Evolutionary conservation across 2,888 invertebrate species (phyloP), one percentile per base, ranked within the genome.

Genomic region (Pollenia griseotomentosa): DNA sequence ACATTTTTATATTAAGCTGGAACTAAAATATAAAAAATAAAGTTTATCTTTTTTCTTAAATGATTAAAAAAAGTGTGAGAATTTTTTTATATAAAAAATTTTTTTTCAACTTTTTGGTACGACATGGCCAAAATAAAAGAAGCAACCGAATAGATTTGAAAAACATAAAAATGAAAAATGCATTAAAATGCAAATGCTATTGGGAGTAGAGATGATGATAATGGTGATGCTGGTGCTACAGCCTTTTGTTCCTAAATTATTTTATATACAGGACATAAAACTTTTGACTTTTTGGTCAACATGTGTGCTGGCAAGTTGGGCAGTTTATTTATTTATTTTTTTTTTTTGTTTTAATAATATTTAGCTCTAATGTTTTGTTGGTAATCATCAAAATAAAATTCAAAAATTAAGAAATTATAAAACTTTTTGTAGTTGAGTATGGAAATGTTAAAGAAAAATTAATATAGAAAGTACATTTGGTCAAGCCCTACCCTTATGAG

Each of bases 161-260:
- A 75, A 63, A 55, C 19, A 77, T 55, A 77, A 83, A 83, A 70
- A 70, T 77, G 70, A 77, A 77, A 84, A 84, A 84, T 84, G 84
- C 79, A 84, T 84, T 84, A 79, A 84, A 79, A 79, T 84, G 79
- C 74, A 84, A 84, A 84, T 84, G 74, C 84, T 61, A 48, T 74
- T 53, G 84, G 73, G 84, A 61, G 44, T 57, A 16, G n/a, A 61
- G 19, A 44, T 53, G 16, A 57, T 46, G 63, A 48, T 55, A 7
- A 42, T 75, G 40, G 14, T 51, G 51, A 19, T 82, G 55, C 12
- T 73, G 40, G 7, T 12, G 53, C 48, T 59, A 16, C 16, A 6
- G 63, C 75, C 44, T 55, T 73, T 65, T 33, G 53, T 55, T 65
- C 0, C 46, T 61, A 70, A 83, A 77, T 83, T 77, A 83, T 83